Percentiles rank a stretch among this genome's conserved stretches.
Evolutionary conservation across 2,888 invertebrate genomes (phyloP).

Genomic region (Ethmia dodecea): DNA sequence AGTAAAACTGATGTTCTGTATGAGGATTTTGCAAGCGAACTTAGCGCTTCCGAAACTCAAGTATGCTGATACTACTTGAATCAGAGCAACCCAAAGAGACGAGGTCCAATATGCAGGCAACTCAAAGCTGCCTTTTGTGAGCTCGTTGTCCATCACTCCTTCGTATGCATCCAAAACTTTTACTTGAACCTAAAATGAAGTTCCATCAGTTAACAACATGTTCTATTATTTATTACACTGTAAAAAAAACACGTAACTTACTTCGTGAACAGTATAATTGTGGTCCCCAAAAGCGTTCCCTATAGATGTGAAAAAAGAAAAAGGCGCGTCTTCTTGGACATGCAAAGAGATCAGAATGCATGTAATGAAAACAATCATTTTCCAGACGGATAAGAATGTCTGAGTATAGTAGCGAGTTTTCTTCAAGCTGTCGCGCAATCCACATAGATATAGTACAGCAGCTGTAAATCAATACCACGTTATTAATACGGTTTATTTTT

Average conservation of each 20-base stretch:
- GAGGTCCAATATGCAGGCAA: slow-evolving; percentile 48
- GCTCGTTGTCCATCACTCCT: slow-evolving; percentile 48
- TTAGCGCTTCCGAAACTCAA: slow-evolving; percentile 83
- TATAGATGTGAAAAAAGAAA: slow-evolving; percentile 67
- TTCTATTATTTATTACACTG: too few relatives aligned
- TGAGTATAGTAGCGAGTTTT: slow-evolving; percentile 85
- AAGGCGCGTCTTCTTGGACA: slow-evolving; percentile 55
- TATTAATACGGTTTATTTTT: too few relatives aligned
- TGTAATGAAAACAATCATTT: slow-evolving; percentile 84
- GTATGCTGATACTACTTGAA: slow-evolving; percentile 83
- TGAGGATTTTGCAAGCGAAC: slow-evolving; percentile 92
- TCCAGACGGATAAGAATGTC: slow-evolving; percentile 84
- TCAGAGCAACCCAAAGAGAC: slow-evolving; percentile 78
- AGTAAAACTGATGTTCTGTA: slow-evolving; percentile 92
- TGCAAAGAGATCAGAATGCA: slow-evolving; percentile 79
- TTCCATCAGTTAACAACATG: not conserved
- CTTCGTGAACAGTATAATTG: slow-evolving; percentile 71
- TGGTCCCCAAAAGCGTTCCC: slow-evolving; percentile 69
- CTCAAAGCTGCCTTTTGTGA: slow-evolving; percentile 42
- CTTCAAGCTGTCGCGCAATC: slow-evolving; percentile 76
- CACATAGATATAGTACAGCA: slow-evolving; percentile 49
- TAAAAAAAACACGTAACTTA: too few relatives aligned
- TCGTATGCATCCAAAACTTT: slow-evolving; percentile 47
- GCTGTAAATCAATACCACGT: slow-evolving; percentile 36
- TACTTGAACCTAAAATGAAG: slow-evolving; percentile 62